A percentile compares a stretch with the other conserved stretches of the same genome.
Conservation (phyloP, 2,888 invertebrate species). For the Nemoura dubitans region DNA sequence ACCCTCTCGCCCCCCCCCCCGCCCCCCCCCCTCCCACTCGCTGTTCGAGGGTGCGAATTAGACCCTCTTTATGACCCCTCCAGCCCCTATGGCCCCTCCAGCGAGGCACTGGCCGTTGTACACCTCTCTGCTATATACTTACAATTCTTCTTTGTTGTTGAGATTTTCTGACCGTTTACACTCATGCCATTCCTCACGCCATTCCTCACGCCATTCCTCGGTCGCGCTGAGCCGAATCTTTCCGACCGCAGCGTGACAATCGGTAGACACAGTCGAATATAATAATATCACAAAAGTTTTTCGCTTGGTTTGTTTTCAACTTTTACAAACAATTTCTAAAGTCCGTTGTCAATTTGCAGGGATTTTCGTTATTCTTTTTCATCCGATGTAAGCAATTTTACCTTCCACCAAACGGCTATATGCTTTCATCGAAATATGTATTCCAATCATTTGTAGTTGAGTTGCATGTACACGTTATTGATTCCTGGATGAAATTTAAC, state of each 20-base stretch:
- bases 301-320: neutral
- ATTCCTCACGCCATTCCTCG: neutral
- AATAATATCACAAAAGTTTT: neutral
- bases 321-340: neutral
- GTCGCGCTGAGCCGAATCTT: too few species aligned
- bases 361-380: neutral
- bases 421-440: neutral
- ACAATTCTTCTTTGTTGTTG: too few species aligned
- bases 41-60: conserved; percentile 9
- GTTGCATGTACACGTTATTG: too few species aligned
- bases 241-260: neutral
- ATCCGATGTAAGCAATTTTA: neutral
- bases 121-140: neutral
- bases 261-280: neutral
- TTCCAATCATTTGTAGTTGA: too few species aligned
- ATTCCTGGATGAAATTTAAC: too few species aligned
- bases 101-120: neutral
- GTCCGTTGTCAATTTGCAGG: neutral
- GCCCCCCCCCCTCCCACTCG: too few species aligned
- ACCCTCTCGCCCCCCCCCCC: conserved; percentile 7
- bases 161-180: neutral
- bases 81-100: too few species aligned
- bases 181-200: neutral
- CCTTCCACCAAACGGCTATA: neutral
- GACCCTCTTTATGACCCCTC: neutral